A percentile compares a stretch with the other conserved stretches of the same genome.
phyloP scores from a whole-genome alignment of 2,797 vertebrate genomes.

The Serranus cabrilla region DNA sequence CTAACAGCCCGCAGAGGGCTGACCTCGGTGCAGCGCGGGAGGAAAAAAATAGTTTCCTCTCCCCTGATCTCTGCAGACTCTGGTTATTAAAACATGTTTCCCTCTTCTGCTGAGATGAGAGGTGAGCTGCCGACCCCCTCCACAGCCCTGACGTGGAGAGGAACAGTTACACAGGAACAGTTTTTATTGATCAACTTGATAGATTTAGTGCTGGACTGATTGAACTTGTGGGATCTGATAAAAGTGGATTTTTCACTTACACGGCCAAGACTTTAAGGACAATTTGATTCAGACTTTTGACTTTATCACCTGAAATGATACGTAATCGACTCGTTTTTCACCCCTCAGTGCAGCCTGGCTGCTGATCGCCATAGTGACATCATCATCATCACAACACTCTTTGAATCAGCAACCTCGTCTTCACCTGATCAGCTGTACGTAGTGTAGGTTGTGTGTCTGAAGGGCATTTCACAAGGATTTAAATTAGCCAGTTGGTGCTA shows the following conservation, averaged over 20 bases:
- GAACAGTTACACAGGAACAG: neutral
- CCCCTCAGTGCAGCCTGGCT: too few relatives aligned
- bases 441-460: too few relatives aligned
- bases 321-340: too few relatives aligned
- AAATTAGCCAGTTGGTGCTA: too few relatives aligned
- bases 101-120: conserved; percentile 75
- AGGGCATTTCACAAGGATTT: too few relatives aligned
- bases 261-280: neutral
- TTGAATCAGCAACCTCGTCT: too few relatives aligned
- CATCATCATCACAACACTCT: too few relatives aligned
- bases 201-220: conserved; percentile 10
- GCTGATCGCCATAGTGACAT: too few relatives aligned
- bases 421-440: too few relatives aligned
- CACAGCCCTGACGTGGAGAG: conserved; percentile 14
- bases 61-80: conserved; percentile 74
- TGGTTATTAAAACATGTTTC: conserved; percentile 80
- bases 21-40: conserved; percentile 56
- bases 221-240: neutral
- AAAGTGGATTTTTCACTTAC: neutral
- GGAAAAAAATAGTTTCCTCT: conserved; percentile 72
- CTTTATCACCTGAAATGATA: neutral
- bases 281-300: neutral
- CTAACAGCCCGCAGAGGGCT: conserved; percentile 49
- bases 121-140: conserved; percentile 51
- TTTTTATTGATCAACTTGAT: conserved; percentile 2